phyloP scores from a whole-genome alignment of 2,888 invertebrate species.

The Drosophila pegasa region DNA sequence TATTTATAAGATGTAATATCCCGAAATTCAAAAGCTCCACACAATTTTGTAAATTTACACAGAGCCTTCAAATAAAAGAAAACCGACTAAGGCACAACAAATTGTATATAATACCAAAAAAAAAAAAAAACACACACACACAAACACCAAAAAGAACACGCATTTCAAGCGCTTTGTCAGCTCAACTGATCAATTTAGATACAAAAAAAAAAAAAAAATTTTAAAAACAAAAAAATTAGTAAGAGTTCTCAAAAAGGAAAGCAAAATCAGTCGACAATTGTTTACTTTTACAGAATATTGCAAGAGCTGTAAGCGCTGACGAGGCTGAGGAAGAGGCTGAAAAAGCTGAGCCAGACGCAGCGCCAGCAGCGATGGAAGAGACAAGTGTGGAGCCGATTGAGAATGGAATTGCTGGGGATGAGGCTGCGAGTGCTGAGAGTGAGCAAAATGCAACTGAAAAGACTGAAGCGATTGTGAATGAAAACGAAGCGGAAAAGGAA shows the following conservation, averaged over 20 bases:
- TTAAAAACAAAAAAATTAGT: conserved; percentile 8
- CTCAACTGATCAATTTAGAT: conserved; percentile 43
- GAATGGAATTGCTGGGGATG: conserved; percentile 14
- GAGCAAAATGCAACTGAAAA: conserved; percentile 64
- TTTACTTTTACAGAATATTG: conserved; percentile 85
- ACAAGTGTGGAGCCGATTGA: conserved; percentile 17
- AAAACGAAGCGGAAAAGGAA: conserved; percentile 22
- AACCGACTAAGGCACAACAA: neutral
- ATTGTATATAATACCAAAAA: conserved; percentile 22
- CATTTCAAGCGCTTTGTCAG: conserved; percentile 34
- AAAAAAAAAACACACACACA: too few species aligned
- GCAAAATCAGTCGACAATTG: conserved; percentile 85
- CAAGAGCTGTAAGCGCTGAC: conserved; percentile 79
- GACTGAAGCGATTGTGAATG: conserved; percentile 52
- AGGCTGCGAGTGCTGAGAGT: conserved; percentile 56
- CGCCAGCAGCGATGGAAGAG: conserved; percentile 20
- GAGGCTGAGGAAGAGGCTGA: conserved; percentile 15
- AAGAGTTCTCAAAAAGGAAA: conserved; percentile 70
- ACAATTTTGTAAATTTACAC: neutral
- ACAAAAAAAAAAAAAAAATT: conserved; percentile 22
- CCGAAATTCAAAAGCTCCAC: neutral
- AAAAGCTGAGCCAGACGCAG: conserved; percentile 7
- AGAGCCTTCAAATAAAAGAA: neutral
- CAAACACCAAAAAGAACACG: conserved; percentile 11
- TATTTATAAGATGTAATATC: neutral